Conservation (phyloP, 2,888 invertebrate species). For the Cantharis flavilabris region DNA sequence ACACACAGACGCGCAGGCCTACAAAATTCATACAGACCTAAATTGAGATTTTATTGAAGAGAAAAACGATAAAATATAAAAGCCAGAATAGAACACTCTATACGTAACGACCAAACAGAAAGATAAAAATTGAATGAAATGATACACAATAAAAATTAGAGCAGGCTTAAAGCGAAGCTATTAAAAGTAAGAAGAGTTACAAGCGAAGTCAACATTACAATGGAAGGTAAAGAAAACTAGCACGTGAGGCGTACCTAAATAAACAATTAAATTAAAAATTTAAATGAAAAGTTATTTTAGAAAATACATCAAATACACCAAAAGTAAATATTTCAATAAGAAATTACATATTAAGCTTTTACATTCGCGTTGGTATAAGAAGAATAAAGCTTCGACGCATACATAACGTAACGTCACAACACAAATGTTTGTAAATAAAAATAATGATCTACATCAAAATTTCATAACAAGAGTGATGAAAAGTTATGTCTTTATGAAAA, state of each 20-base stretch:
- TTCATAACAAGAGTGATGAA: not conserved
- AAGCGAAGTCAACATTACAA: not conserved
- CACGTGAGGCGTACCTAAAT: not conserved
- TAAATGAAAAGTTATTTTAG: not conserved
- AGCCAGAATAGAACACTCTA: not conserved
- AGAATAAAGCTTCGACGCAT: not conserved
- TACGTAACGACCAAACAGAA: not conserved
- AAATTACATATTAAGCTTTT: not conserved
- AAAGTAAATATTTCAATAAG: not conserved
- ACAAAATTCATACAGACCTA: not conserved
- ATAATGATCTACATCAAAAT: not conserved
- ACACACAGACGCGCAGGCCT: not conserved
- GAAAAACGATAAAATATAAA: not conserved
- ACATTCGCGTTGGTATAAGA: not conserved
- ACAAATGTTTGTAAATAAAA: not conserved
- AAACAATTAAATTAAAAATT: not conserved
- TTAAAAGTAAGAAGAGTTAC: not conserved
- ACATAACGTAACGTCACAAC: not conserved
- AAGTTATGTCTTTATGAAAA: not conserved
- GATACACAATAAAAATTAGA: not conserved
- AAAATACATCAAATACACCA: not conserved
- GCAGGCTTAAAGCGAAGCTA: not conserved
- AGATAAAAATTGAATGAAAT: not conserved
- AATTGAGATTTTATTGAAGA: not conserved
- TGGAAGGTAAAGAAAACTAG: not conserved